Conservation (phyloP, 2,888 invertebrate genomes). For the Lasioglossum leucozonium region DNA sequence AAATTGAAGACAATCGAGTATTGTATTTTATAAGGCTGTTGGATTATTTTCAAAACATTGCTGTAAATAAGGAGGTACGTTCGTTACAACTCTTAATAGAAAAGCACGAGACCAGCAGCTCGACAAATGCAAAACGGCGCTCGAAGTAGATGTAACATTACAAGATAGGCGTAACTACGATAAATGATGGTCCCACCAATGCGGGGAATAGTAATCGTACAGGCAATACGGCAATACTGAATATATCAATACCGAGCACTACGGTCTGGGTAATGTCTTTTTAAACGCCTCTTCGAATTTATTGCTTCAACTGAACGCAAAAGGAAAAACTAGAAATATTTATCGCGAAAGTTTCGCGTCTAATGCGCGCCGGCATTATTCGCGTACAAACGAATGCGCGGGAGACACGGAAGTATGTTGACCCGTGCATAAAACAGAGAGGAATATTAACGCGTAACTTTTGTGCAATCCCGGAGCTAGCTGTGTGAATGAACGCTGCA, state of each 20-base stretch:
- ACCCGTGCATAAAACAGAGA: constrained; percentile 1
- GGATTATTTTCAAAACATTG: no score
- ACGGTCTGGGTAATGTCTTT: constrained; percentile 11
- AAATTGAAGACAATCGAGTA: not conserved
- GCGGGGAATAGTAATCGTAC: not conserved
- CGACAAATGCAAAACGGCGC: not conserved
- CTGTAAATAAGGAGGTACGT: not conserved
- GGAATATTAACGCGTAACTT: not conserved
- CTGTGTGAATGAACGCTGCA: not conserved
- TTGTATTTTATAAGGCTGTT: no score
- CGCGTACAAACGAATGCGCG: not conserved
- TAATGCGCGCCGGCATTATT: constrained; percentile 20
- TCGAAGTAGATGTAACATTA: not conserved
- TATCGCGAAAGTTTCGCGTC: constrained; percentile 16
- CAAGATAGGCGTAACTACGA: not conserved
- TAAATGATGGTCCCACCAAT: not conserved
- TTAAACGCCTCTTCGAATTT: constrained; percentile 24
- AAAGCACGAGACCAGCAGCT: not conserved
- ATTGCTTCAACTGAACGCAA: constrained; percentile 19
- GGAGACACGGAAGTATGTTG: not conserved
- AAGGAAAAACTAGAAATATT: constrained; percentile 23
- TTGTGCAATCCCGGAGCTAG: not conserved
- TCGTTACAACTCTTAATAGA: not conserved
- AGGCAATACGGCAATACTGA: constrained; percentile 13
- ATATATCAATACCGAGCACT: constrained; percentile 24